phyloP scores from a whole-genome alignment of 2,888 invertebrate genomes.

The Callimorpha dominula region DNA sequence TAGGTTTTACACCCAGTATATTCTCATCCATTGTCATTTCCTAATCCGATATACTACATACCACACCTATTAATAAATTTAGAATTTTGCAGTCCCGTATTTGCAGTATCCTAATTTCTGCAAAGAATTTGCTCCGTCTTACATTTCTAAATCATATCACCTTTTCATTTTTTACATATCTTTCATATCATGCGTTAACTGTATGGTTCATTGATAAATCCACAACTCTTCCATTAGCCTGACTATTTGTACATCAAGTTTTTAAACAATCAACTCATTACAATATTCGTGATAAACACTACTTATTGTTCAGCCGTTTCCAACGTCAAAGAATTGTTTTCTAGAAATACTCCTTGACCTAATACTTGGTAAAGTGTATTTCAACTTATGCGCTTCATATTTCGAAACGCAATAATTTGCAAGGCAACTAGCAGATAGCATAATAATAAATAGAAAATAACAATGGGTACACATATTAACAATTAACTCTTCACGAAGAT shows the following conservation, averaged over 20 bases:
- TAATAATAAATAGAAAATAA: not conserved
- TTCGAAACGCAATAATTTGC: no score
- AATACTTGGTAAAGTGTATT: conserved; percentile 48
- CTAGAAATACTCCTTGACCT: conserved; percentile 71
- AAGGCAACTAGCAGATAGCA: not conserved
- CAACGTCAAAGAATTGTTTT: conserved; percentile 57
- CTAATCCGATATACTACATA: no score
- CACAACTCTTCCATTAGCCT: not conserved
- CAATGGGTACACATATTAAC: not conserved
- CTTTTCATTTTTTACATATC: no score
- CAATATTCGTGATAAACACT: conserved; percentile 56
- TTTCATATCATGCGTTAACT: not conserved
- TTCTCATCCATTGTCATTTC: no score
- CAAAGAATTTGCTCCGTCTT: no score
- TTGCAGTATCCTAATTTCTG: no score
- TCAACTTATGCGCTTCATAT: not conserved
- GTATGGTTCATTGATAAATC: not conserved
- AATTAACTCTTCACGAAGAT: not conserved
- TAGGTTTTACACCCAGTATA: no score
- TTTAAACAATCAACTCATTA: conserved; percentile 55
- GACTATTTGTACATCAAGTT: not conserved
- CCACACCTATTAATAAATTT: no score
- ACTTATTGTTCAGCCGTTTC: conserved; percentile 69
- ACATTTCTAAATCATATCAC: no score
- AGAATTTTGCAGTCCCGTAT: no score